phyloP scores from a whole-genome alignment of 2,113 vertebrate species.

The Tenebrosternarchus preto region DNA sequence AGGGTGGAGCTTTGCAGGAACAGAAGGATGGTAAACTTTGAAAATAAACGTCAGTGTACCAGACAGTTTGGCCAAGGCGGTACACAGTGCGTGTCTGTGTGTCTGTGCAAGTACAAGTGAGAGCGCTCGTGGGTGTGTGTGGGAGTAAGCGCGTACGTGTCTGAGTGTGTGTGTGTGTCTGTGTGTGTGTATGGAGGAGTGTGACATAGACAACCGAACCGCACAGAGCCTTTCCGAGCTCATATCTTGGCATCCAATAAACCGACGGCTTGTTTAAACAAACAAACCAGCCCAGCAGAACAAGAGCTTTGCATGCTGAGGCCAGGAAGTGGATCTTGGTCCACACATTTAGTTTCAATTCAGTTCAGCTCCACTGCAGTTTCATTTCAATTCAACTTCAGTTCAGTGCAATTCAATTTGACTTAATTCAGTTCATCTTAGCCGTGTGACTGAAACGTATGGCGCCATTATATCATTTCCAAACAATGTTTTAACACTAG shows the following conservation, averaged over 20 bases:
- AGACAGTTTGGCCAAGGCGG: slow-evolving; percentile 31
- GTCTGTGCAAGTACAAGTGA: slow-evolving; percentile 2
- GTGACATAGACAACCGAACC: slow-evolving; percentile 32
- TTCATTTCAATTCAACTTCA: too few relatives aligned
- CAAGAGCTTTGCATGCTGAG: background rate
- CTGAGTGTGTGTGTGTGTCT: background rate
- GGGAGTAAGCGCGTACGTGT: background rate
- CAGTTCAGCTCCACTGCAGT: background rate
- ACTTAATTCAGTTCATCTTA: too few relatives aligned
- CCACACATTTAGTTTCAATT: too few relatives aligned
- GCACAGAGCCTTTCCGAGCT: slow-evolving; percentile 67
- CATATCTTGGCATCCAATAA: slow-evolving; percentile 69
- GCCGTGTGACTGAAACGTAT: too few relatives aligned
- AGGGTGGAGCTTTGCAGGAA: slow-evolving; percentile 24
- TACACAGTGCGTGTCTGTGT: slow-evolving; percentile 12
- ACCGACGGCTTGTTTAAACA: slow-evolving; percentile 76
- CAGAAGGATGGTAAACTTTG: background rate
- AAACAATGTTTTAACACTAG: too few relatives aligned
- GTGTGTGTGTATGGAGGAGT: background rate
- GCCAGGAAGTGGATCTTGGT: background rate
- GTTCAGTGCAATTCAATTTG: too few relatives aligned
- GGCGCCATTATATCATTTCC: too few relatives aligned
- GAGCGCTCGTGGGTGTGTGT: slow-evolving; percentile 4
- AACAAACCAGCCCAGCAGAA: slow-evolving; percentile 61
- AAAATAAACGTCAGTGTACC: slow-evolving; percentile 40